Base-by-base conservation (phyloP, 2,113 vertebrate species). In the Pluvialis apricaria region DNA sequence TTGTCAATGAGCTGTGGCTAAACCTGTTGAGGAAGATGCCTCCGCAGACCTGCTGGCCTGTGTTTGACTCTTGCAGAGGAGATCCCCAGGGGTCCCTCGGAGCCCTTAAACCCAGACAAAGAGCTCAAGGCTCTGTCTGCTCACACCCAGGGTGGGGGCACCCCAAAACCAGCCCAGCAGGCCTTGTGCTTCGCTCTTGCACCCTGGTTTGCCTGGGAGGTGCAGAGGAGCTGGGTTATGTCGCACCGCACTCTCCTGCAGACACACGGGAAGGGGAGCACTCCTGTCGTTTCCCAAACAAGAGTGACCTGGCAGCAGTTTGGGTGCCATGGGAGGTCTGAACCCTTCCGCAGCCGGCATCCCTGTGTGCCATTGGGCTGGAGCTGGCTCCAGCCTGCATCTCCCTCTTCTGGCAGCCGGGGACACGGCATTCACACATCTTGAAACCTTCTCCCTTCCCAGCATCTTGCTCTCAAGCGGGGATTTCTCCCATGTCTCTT, bases 331-430 rank as follows among this genome's bases (percentile, higher is more conserved):
- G 62, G 71, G 45, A 65, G 49, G n/a, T 58, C 75, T 31, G 58
- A 71, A 36, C 34, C 3, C 36, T 72, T 76, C 42, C 0, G 0
- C 45, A 60, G 52, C 49, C 4, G 1, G 14, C 34, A 38, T 47
- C 60, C n/a, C 0, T 0, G 2, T 24, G 55, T n/a, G 55, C 76
- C 2, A 0, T 55, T 32, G 0, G 2, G 20, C 55, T 31, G 60
- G 36, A 77, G 34, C 3, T 0, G 58, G 60, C 54, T 90, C 52
- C 78, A 24, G 34, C 42, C 64, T 66, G 18, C 82, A 78, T 38
- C 88, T 82, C 82, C 90, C 94, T 94, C 82, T 92, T 28, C 88
- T 86, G 86, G 90, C 88, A 77, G 82, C 26, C 0, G 0, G 34
- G 36, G 40, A 76, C 55, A 60, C 0, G 0, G n/a, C 87, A 69